These are phyloP conservation scores for Drosophila tripunctata DNA, from an alignment of 2,888 invertebrate species.

Conservation along the genomic window DNA sequence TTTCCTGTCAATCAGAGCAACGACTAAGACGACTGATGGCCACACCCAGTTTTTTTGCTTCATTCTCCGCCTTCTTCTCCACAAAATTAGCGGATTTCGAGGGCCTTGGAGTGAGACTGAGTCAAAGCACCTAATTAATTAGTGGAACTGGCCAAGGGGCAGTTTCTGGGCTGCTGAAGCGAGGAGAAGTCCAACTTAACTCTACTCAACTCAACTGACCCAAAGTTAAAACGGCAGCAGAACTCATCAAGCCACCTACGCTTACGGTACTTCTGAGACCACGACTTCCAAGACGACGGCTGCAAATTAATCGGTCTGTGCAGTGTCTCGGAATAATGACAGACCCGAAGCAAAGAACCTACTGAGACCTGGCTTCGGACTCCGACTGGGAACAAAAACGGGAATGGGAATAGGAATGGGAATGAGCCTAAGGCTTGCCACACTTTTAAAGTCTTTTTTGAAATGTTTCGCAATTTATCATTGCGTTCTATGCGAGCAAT, in stretches of 20 bases:
- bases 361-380: background rate
- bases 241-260: conserved; percentile 75
- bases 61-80: conserved; percentile 7
- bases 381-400: conserved; percentile 11
- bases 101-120: conserved; percentile 46
- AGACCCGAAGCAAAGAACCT: conserved; percentile 13
- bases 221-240: conserved; percentile 56
- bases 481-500: conserved; percentile 39
- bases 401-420: conserved; percentile 14
- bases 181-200: conserved; percentile 32
- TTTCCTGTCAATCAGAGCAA: conserved; percentile 71
- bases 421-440: conserved; percentile 57
- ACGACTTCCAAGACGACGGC: conserved; percentile 38
- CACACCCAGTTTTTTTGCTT: conserved; percentile 30
- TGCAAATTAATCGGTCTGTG: conserved; percentile 69
- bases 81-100: conserved; percentile 28
- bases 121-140: conserved; percentile 70
- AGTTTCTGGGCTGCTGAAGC: conserved; percentile 45
- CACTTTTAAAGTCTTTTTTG: conserved; percentile 69
- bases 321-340: conserved; percentile 53
- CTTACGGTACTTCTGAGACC: conserved; percentile 68
- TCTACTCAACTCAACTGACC: conserved; percentile 28
- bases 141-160: conserved; percentile 48
- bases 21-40: conserved; percentile 45
- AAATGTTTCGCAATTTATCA: conserved; percentile 69